Evolutionary conservation across 2,113 vertebrate species (phyloP).

Genomic region (Agapornis roseicollis): DNA sequence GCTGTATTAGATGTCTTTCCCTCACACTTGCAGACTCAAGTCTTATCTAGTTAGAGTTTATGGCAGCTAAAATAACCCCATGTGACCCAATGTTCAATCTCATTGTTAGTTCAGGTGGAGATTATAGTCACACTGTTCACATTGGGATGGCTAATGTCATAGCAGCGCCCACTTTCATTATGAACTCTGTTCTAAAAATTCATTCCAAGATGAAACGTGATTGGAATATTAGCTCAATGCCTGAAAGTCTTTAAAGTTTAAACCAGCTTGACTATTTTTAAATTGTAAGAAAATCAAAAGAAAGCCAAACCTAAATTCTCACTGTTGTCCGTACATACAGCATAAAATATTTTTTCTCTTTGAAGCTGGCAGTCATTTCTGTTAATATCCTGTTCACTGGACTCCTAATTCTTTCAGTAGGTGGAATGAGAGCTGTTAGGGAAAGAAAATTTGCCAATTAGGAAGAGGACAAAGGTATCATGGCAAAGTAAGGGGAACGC

Average conservation of each 20-base stretch:
- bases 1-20: not conserved
- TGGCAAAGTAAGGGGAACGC: not conserved
- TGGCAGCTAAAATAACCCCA: not conserved
- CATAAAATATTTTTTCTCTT: not conserved
- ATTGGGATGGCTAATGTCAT: not conserved
- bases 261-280: not conserved
- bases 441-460: not conserved
- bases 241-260: not conserved
- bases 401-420: not conserved
- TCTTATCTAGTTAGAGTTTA: not conserved
- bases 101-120: not conserved
- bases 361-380: not conserved
- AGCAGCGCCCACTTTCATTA: not conserved
- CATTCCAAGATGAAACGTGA: not conserved
- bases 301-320: not conserved
- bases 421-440: not conserved
- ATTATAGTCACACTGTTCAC: not conserved
- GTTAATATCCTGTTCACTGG: not conserved
- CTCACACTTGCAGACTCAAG: not conserved
- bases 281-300: not conserved
- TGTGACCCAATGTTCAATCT: not conserved
- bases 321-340: not conserved
- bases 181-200: not conserved
- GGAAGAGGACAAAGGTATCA: not conserved
- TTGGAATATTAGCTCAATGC: not conserved